Evolutionary conservation across 2,888 invertebrate genomes (phyloP), one percentile per base, ranked within the genome.

Genomic region (Temnothorax ravouxi): DNA sequence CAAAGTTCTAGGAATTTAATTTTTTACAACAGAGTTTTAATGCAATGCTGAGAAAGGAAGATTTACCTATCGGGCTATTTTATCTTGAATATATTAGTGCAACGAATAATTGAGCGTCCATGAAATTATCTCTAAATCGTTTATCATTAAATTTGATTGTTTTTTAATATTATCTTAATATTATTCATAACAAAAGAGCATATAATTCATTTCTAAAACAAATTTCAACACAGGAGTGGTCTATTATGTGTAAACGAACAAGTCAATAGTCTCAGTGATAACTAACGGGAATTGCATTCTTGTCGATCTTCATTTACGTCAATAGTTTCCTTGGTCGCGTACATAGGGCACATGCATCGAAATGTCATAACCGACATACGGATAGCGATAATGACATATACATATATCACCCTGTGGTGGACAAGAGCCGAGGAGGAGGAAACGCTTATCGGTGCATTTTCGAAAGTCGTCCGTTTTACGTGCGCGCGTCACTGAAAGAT

Each of bases 281-380:
- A 77, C 13, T 29, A 67, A 18, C 21, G 47, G 47, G 25, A 79
- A 69, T 59, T 59, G 29, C 44, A 69, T 79, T 59, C 47, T 59
- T 69, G 44, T 56, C 56, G n/a, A 67, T 67, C 69, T 54, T 77
- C 34, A 59, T 69, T 79, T 79, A 50, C 38, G 59, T 69, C 59
- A 38, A 61, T 59, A 79, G 79, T 79, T 79, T 79, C 34, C 59
- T 79, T 69, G 47, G 8, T 44, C 11, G 67, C 18, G 11, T 47
- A 67, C 47, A 25, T 21, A 25, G 9, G 21, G 21, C 18, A 47
- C 47, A 25, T 67, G 50, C 64, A 66, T 67, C 67, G 1, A 38
- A 56, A 34, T 69, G 56, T 59, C 69, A 67, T 67, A 67, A 59
- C 25, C 69, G 67, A 69, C 59, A 50, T 75, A 52, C 61, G 38